Conservation (phyloP, 2,113 vertebrate genomes). For the Amia ocellicauda region DNA sequence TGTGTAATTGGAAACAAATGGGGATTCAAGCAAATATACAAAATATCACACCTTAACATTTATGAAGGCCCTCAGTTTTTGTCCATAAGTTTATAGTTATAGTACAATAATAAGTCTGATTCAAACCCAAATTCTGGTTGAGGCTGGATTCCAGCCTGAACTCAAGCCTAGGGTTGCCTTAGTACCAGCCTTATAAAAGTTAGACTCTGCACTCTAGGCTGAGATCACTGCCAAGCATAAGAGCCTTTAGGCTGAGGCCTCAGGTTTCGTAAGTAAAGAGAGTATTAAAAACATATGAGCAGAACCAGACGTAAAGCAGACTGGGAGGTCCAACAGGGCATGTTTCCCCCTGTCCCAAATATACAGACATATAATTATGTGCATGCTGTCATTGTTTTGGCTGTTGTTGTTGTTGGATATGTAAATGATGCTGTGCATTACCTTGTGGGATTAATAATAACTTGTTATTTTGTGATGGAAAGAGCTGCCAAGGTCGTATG, state of each 20-base stretch:
- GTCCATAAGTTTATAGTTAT: no score
- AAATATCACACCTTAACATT: no score
- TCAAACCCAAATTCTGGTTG: neutral
- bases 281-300: slow-evolving; percentile 19
- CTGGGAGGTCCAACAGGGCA: neutral
- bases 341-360: slow-evolving; percentile 1
- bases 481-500: slow-evolving; percentile 12
- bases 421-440: slow-evolving; percentile 22
- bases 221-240: neutral
- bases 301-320: neutral
- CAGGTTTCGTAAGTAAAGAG: neutral
- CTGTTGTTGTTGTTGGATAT: neutral
- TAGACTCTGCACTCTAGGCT: no score
- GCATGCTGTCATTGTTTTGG: slow-evolving; percentile 2
- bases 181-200: neutral
- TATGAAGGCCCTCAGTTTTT: no score
- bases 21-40: no score
- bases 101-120: no score
- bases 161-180: neutral
- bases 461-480: neutral
- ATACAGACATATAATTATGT: no score
- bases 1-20: no score
- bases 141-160: neutral
- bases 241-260: neutral
- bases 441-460: slow-evolving; percentile 22